Conservation (phyloP, 2,797 vertebrate genomes). For the Lutjanus argentimaculatus region DNA sequence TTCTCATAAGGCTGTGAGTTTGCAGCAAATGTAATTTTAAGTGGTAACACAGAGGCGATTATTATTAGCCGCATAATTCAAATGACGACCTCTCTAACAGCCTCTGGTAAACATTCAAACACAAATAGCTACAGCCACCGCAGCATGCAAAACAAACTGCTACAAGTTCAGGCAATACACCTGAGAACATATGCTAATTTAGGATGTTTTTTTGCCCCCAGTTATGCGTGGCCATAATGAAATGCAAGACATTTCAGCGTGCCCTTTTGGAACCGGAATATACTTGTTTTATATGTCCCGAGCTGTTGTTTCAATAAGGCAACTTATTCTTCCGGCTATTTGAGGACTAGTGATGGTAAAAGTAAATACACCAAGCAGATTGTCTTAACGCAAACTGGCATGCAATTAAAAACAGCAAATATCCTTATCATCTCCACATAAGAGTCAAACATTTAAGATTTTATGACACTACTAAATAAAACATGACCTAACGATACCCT, state of each 20-base stretch:
- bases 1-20: background rate
- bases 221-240: conserved; percentile 56
- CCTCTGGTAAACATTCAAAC: conserved; percentile 24
- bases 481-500: conserved; percentile 21
- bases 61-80: conserved; percentile 31
- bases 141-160: conserved; percentile 30
- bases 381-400: conserved; percentile 11
- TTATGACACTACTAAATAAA: conserved; percentile 44
- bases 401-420: background rate
- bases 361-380: conserved; percentile 5
- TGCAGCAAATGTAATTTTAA: background rate
- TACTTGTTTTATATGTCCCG: background rate
- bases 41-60: background rate
- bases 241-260: conserved; percentile 64
- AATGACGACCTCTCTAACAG: conserved; percentile 19
- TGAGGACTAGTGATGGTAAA: background rate
- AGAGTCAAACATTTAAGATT: conserved; percentile 8
- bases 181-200: conserved; percentile 51
- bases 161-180: conserved; percentile 25
- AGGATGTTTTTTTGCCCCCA: conserved; percentile 22
- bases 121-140: conserved; percentile 26
- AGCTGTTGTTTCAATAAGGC: conserved; percentile 32
- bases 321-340: conserved; percentile 10
- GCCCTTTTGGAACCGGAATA: conserved; percentile 60
- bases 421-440: background rate